These are phyloP conservation scores for Montipora foliosa DNA, from an alignment of 64 coral and sea anemone species.

Conservation along the genomic window DNA sequence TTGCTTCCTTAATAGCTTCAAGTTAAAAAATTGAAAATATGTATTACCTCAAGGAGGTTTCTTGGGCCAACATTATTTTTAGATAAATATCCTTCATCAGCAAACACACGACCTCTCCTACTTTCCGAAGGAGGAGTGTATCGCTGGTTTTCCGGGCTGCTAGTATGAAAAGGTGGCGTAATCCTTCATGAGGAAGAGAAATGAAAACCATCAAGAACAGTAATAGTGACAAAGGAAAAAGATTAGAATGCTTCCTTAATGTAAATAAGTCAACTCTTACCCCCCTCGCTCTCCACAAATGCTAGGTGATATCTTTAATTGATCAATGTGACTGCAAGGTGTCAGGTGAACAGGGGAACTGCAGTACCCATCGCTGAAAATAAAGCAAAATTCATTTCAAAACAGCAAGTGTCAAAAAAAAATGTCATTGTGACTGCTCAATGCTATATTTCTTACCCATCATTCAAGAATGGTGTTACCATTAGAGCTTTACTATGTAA, in stretches of 20 bases:
- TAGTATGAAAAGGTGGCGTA: constrained; percentile 80
- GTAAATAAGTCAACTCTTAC: not conserved
- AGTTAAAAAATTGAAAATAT: not conserved
- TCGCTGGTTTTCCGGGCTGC: constrained; percentile 72
- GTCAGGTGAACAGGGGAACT: constrained; percentile 84
- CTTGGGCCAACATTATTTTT: constrained; percentile 79
- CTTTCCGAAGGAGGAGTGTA: constrained; percentile 90
- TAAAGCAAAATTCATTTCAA: not conserved
- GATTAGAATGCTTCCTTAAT: not conserved
- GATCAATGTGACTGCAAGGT: constrained; percentile 71
- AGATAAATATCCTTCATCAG: constrained; percentile 55
- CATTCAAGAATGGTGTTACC: no score
- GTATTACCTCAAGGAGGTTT: constrained; percentile 78
- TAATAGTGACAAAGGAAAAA: not conserved
- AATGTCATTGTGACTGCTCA: no score
- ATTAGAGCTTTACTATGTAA: no score
- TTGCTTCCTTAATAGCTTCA: no score
- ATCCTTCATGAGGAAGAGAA: constrained; percentile 39
- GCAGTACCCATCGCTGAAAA: constrained; percentile 72
- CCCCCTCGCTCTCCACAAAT: not conserved
- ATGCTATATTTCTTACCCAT: no score
- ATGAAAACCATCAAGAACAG: not conserved
- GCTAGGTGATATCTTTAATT: constrained; percentile 54
- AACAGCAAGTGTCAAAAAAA: not conserved
- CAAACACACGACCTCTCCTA: constrained; percentile 76